Conservation (phyloP, 2,888 invertebrate species). For the Plemyria rubiginata region DNA sequence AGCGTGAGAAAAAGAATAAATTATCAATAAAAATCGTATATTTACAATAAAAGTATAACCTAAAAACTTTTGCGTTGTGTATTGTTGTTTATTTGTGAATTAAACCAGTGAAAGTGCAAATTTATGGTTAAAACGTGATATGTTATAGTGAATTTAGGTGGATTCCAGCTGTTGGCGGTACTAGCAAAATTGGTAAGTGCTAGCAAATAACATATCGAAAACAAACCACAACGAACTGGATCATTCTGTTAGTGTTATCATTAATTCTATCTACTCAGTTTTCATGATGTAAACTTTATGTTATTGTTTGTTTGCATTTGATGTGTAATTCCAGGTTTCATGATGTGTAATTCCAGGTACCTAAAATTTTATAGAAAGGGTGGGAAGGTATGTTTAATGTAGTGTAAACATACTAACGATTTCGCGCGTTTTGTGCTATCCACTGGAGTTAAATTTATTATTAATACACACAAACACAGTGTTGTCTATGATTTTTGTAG, state of each 20-base stretch:
- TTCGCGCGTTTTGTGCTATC: slow-evolving; percentile 4
- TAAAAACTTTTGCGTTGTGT: slow-evolving; percentile 26
- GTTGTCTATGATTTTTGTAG: not conserved
- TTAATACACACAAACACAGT: not conserved
- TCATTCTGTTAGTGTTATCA: slow-evolving; percentile 14
- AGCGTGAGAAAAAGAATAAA: slow-evolving; percentile 3
- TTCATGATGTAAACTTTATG: not conserved
- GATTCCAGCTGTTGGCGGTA: slow-evolving; percentile 16
- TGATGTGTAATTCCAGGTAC: not conserved
- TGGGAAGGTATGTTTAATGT: not conserved
- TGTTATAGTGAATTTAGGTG: not conserved
- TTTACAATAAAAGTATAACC: slow-evolving; percentile 42
- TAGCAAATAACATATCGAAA: slow-evolving; percentile 29
- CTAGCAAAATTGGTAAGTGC: slow-evolving; percentile 38
- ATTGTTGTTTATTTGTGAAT: slow-evolving; percentile 24
- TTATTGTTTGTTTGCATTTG: slow-evolving; percentile 1
- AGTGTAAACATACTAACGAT: not conserved
- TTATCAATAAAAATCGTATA: slow-evolving; percentile 9
- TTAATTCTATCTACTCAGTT: slow-evolving; percentile 1
- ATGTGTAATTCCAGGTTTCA: slow-evolving; percentile 12
- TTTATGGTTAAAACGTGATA: slow-evolving; percentile 15
- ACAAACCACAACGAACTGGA: slow-evolving; percentile 22
- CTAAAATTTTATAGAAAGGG: not conserved
- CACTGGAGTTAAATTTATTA: not conserved
- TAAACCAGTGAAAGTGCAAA: slow-evolving; percentile 13